Base-by-base conservation (phyloP, 35 echinoderm and acorn worm species). In the Ptychodera flava region DNA sequence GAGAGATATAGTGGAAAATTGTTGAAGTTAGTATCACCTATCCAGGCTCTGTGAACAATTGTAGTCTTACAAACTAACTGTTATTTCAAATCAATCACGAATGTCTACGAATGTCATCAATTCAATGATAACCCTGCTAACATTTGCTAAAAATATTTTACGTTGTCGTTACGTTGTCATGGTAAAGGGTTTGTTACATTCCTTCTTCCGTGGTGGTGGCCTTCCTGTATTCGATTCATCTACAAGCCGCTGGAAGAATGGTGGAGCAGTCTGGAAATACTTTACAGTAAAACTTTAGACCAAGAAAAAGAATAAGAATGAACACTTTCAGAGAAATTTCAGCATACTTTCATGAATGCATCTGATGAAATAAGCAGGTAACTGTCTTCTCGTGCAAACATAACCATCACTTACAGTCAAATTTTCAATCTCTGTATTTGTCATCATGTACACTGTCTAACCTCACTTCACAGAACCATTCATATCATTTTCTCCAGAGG, bases 181-280 rank as follows among this genome's bases (percentile, higher is more conserved):
- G 1, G n/a, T 29, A 15, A 77, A 15, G 75, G 15, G 78, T 29
- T 15, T 29, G n/a, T 2, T 15, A 80, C 28, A 80, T 6, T 2
- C 28, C 31, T 32, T 28, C 30, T 80, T 38, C 32, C 16, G 6
- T 64, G 45, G 45, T 64, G 45, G 45, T 64, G 6, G 45, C 22
- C 22, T 6, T 64, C 22, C 45, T 64, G 45, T 64, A 22, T 64
- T 64, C 22, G 22, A 12, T 64, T 22, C 31, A 14, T 36, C 16
- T 10, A 86, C 36, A 1, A 93, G 33, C n/a, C 92, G 53, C 38
- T 93, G 85, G 86, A 90, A 93, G 12, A 93, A 78, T 33, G 88
- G 88, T 28, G 88, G 88, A 77, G 88, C 80, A 77, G 88, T 93
- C 84, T 93, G 88, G 35, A 86, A 79, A 36, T 93, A 89, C 28